Conservation (phyloP, 2,113 vertebrate species). For the Anseranas semipalmata region DNA sequence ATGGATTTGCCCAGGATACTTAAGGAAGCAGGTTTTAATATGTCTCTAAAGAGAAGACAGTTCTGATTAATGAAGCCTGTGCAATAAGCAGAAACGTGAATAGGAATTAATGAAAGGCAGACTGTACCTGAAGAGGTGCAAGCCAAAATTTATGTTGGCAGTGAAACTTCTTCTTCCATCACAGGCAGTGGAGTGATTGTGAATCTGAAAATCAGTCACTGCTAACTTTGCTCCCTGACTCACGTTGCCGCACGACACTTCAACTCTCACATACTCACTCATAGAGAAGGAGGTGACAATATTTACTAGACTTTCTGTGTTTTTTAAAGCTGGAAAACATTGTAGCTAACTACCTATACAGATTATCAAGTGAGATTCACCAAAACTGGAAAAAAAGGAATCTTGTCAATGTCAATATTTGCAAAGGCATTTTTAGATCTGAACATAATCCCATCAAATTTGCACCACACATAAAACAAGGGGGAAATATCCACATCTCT, state of each 20-base stretch:
- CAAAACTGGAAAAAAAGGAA: background rate
- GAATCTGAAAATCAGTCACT: background rate
- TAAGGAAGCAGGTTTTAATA: background rate
- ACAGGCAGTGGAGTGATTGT: background rate
- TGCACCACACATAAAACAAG: background rate
- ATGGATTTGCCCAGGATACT: background rate
- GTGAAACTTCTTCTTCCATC: background rate
- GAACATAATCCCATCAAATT: background rate
- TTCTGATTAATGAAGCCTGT: background rate
- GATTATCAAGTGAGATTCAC: background rate
- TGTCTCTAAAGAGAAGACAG: background rate
- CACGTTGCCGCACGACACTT: background rate
- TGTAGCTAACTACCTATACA: background rate
- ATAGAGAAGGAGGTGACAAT: background rate
- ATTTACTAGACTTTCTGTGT: background rate
- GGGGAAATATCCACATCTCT: background rate
- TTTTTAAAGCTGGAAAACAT: background rate
- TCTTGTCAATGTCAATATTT: background rate
- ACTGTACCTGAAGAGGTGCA: background rate
- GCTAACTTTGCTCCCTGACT: rapidly evolving
- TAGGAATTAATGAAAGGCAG: background rate
- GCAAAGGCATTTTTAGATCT: background rate
- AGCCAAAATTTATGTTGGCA: background rate
- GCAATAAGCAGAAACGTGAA: background rate
- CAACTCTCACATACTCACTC: background rate